Conservation (phyloP, 2,888 invertebrate genomes). For the Eupelmus urozonus region DNA sequence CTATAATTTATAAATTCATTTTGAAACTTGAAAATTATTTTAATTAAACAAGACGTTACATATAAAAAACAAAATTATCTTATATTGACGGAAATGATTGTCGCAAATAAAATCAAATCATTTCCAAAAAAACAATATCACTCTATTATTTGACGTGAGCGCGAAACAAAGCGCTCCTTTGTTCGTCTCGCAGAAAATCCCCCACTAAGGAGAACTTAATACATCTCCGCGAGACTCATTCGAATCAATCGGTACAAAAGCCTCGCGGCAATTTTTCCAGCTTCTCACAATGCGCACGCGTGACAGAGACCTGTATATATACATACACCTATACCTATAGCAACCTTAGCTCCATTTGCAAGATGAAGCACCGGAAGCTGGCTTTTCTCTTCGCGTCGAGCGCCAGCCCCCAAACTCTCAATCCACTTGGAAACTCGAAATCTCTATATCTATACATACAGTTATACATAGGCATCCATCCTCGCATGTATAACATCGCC, state of each 20-base stretch:
- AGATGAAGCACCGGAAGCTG: constrained; percentile 61
- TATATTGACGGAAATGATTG: too few relatives aligned
- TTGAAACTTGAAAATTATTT: too few relatives aligned
- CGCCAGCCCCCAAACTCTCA: background rate
- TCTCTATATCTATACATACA: constrained; percentile 13
- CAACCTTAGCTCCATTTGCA: constrained; percentile 52
- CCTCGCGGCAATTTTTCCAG: constrained; percentile 51
- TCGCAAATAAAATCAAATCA: too few relatives aligned
- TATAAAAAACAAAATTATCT: too few relatives aligned
- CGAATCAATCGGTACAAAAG: constrained; percentile 56
- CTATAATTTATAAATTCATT: too few relatives aligned
- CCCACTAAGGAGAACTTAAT: constrained; percentile 40
- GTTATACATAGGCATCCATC: constrained; percentile 22
- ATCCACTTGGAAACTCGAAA: constrained; percentile 1
- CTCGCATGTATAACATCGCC: constrained; percentile 23
- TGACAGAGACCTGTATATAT: background rate
- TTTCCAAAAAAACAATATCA: too few relatives aligned
- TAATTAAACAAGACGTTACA: too few relatives aligned
- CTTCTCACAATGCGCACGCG: background rate
- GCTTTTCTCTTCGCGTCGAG: constrained; percentile 49
- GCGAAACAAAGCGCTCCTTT: too few relatives aligned
- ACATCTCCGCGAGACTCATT: constrained; percentile 17
- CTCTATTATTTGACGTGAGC: too few relatives aligned
- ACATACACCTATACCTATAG: background rate
- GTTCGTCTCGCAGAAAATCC: background rate